Conservation (phyloP, 2,797 vertebrate genomes). For the Labroides dimidiatus region DNA sequence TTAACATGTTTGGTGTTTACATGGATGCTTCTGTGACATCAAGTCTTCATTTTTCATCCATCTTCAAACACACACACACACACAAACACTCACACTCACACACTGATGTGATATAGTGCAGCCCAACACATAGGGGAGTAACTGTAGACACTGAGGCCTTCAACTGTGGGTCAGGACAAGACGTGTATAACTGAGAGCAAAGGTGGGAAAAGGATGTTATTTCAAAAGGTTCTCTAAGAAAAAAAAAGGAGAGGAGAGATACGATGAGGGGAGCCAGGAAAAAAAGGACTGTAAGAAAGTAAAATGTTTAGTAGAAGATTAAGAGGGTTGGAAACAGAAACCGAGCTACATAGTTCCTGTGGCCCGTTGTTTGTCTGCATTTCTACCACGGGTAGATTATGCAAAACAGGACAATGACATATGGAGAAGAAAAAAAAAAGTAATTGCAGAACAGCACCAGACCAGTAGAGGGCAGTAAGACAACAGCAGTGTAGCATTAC, state of each 20-base stretch:
- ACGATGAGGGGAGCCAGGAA: not conserved
- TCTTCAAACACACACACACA: not conserved
- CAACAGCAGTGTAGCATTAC: too few relatives aligned
- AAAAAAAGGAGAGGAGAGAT: too few relatives aligned
- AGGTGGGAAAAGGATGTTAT: not conserved
- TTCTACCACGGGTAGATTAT: too few relatives aligned
- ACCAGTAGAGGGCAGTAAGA: too few relatives aligned
- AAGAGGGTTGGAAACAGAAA: too few relatives aligned
- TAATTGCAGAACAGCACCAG: too few relatives aligned
- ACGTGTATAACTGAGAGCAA: not conserved
- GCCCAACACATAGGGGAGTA: not conserved
- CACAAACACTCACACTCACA: not conserved
- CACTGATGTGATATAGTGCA: not conserved
- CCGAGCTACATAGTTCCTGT: too few relatives aligned
- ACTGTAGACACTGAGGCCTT: slow-evolving; percentile 17
- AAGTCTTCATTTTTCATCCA: slow-evolving; percentile 37
- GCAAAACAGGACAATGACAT: too few relatives aligned
- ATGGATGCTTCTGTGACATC: slow-evolving; percentile 34
- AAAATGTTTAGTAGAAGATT: too few relatives aligned
- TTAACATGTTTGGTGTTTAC: slow-evolving; percentile 45
- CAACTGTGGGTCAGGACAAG: slow-evolving; percentile 5
- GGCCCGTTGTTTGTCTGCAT: too few relatives aligned
- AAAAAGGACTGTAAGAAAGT: not conserved
- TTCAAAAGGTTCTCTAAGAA: not conserved
- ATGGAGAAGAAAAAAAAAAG: too few relatives aligned